phyloP scores from a whole-genome alignment of 2,888 invertebrate genomes.

The Phymatocera aterrima region DNA sequence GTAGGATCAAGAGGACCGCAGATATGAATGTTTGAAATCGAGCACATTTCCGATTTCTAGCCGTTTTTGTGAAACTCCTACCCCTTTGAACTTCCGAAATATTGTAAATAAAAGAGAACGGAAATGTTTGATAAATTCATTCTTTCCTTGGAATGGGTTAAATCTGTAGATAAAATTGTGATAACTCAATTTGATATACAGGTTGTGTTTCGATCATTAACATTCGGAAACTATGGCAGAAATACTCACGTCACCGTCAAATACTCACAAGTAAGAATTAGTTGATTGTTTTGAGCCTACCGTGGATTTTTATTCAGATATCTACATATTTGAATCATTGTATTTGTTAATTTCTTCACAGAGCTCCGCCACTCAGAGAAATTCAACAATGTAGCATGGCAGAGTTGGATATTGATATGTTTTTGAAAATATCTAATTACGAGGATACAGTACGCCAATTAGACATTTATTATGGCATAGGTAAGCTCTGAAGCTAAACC shows the following conservation, averaged over 20 bases:
- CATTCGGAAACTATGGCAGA: slow-evolving; percentile 11
- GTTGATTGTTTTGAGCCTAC: background rate
- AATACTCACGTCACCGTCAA: slow-evolving; percentile 18
- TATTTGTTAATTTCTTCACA: background rate
- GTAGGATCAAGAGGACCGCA: too few species aligned
- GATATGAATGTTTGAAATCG: too few species aligned
- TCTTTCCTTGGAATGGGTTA: too few species aligned
- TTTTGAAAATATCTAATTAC: slow-evolving; percentile 89
- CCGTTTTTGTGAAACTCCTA: too few species aligned
- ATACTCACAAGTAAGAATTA: slow-evolving; percentile 21
- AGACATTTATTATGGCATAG: slow-evolving; percentile 95
- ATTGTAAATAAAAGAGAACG: too few species aligned
- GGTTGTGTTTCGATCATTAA: slow-evolving; percentile 15
- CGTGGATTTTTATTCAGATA: background rate
- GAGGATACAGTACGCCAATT: slow-evolving; percentile 93
- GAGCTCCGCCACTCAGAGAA: slow-evolving; percentile 51
- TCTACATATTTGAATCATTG: background rate
- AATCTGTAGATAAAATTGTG: too few species aligned
- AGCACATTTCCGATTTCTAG: too few species aligned
- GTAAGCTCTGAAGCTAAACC: slow-evolving; percentile 74
- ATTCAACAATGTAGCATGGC: slow-evolving; percentile 82
- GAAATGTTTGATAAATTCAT: too few species aligned
- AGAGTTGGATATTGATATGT: slow-evolving; percentile 87
- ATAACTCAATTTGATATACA: slow-evolving; percentile 3
- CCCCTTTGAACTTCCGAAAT: too few species aligned